Evolutionary conservation across 1,140 invertebrate species (phyloP), one percentile per base, ranked within the genome.

Genomic region (Hydropsyche tenuis): DNA sequence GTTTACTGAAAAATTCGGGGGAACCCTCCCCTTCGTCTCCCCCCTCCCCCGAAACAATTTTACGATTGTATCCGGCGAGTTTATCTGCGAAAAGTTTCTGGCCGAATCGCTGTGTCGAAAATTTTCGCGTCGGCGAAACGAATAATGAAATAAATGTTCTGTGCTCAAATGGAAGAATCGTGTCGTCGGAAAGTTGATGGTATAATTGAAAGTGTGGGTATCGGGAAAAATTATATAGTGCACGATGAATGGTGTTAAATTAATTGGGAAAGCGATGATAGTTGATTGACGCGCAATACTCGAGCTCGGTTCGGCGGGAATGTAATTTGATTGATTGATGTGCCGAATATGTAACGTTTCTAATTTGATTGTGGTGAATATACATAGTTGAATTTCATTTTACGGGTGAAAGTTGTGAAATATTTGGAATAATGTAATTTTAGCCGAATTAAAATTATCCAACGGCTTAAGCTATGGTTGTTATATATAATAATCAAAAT

Each of bases 121-220:
- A 60, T 60, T 60, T 60, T 25, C 22, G 56, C 56, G 56, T n/a
- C 18, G 25, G 25, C 56, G 56, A 60, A 60, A 60, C 56, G 56
- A 60, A 60, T 60, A 60, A 60, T 60, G 56, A 60, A 60, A 60
- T 60, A 60, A 60, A 60, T 60, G 56, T 60, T 60, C 56, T 60
- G 23, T 23, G 56, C 18, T 60, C 23, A 60, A 60, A 60, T 60
- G 56, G 56, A 60, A 11, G 22, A 60, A 60, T 60, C 56, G 56
- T 60, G 56, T 60, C 23, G 56, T 60, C 25, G 56, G 25, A 60
- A 60, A 60, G 56, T 60, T 60, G 56, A 60, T 23, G 25, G 2
- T 48, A 48, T 14, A 48, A 37, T 37, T 9, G 9, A 37, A 37
- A 37, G 30, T 9, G 9, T 4, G 30, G 9, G 3, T 37, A 37